Conservation (phyloP, 2,113 vertebrate genomes). For the Sebastes fasciatus region DNA sequence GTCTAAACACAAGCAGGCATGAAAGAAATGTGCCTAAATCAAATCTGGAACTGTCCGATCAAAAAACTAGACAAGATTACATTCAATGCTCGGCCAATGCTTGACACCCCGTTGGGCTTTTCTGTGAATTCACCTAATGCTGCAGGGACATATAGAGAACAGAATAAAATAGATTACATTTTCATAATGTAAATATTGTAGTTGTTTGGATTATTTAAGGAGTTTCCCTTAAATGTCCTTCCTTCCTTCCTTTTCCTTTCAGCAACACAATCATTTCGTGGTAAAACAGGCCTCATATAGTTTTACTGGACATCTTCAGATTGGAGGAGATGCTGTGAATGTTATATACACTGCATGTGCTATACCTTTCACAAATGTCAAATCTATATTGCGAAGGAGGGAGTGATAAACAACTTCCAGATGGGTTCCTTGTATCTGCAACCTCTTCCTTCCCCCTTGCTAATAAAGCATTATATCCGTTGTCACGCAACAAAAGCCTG, state of each 20-base stretch:
- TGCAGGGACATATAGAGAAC: neutral
- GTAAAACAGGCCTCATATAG: neutral
- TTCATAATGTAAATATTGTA: neutral
- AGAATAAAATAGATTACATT: neutral
- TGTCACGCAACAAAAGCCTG: slow-evolving; percentile 52
- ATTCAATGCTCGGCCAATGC: neutral
- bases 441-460: slow-evolving; percentile 50
- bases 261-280: neutral
- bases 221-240: neutral
- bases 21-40: neutral
- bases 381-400: neutral
- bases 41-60: neutral
- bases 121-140: neutral
- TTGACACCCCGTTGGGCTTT: neutral
- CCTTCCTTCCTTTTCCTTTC: neutral
- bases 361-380: neutral
- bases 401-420: slow-evolving; percentile 33
- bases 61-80: neutral
- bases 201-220: neutral
- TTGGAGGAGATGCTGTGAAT: neutral
- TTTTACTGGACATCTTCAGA: neutral
- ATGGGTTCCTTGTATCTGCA: neutral
- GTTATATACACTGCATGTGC: neutral
- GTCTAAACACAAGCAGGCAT: neutral
- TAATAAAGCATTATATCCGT: slow-evolving; percentile 26